Base-by-base conservation (phyloP, 2,888 invertebrate genomes). In the Pristionchus arcanus region DNA sequence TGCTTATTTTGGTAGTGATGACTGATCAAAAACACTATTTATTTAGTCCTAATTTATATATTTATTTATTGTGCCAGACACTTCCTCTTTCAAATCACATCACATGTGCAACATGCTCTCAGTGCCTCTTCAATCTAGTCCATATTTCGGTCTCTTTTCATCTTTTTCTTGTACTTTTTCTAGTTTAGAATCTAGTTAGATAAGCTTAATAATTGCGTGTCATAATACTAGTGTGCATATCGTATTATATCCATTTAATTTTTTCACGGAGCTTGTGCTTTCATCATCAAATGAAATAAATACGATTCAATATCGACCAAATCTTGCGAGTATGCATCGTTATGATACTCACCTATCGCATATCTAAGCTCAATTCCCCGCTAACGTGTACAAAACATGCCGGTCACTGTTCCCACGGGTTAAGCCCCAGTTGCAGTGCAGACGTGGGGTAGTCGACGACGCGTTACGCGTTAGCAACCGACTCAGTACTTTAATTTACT, bases 181-280 rank as follows among this genome's bases (percentile, higher is more conserved):
- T 59, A 15, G 63, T n/a, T 63, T n/a, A 63, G 63, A 63, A 25
- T 25, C 31, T 85, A 49, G 59, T 15, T 85, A 85, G 37, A 21
- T 25, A 34, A 9, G 16, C 55, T 59, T 85, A 85, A 85, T 85
- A 85, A 85, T 31, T 85, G 59, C 34, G 84, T 85, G 84, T 59
- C 84, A 85, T 85, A 85, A 49, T 31, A 85, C 49, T 59, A 81
- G 84, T 85, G 59, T 85, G 84, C 84, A 85, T 85, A 85, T 85
- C 84, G 37, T 74, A 37, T 37, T 74, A 74, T 74, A 34, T 34
- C 25, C 74, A 16, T 37, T n/a, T 21, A 25, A 21, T 3, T 21
- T 21, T 37, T 74, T 4, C 25, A 42, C 16, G 31, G 68, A 68
- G 68, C 11, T 68, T 68, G 68, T 68, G 74, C 37, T 74, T 37